Conservation (phyloP, 2,113 vertebrate genomes). For the Bos javanicus region DNA sequence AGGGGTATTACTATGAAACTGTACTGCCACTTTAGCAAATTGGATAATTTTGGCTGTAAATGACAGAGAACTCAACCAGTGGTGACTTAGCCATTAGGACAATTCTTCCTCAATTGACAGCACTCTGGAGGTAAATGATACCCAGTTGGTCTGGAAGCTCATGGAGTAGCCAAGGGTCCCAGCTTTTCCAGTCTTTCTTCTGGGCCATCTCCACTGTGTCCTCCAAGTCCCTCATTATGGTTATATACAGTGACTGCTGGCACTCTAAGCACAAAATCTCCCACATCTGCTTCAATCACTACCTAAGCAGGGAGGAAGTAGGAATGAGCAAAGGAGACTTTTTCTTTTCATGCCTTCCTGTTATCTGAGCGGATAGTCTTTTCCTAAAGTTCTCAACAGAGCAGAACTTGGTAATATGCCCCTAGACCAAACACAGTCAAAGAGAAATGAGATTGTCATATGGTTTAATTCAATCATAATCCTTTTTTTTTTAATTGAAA, state of each 20-base stretch:
- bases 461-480: neutral
- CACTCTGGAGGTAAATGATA: neutral
- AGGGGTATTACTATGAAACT: neutral
- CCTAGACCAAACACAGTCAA: neutral
- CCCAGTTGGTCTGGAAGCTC: neutral
- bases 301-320: neutral
- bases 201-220: neutral
- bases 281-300: neutral
- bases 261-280: neutral
- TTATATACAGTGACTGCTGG: neutral
- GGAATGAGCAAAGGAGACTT: neutral
- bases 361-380: neutral
- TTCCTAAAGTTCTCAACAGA: neutral
- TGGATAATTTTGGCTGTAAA: neutral
- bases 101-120: neutral
- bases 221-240: neutral
- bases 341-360: neutral
- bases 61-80: neutral
- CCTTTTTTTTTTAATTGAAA: neutral
- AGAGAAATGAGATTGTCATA: neutral
- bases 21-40: neutral
- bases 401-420: neutral
- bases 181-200: neutral
- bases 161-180: neutral
- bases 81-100: neutral